Base-by-base conservation (phyloP, 2,888 invertebrate species). In the Drosophila infuscata region DNA sequence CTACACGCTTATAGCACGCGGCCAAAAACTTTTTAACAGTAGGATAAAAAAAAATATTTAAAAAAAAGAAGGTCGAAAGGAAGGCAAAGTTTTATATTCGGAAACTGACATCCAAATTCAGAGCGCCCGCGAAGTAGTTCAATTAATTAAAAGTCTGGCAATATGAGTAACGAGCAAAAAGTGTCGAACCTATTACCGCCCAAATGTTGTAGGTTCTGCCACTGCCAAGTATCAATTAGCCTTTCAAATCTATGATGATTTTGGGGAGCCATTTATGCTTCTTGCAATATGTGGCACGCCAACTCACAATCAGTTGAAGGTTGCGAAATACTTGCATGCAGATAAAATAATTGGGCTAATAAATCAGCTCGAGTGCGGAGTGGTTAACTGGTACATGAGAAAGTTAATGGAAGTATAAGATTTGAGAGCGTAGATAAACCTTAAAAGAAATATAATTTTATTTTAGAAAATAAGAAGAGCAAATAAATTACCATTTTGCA, bases 71-170 rank as follows among this genome's bases (percentile, higher is more conserved):
- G 61, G 51, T 12, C 29, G 57, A 85, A 76, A 66, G 66, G 70
- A 64, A 70, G 70, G 60, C 51, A 82, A 89, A 85, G 59, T 74
- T 89, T 76, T 71, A 20, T 43, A 66, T 58, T 60, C 56, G 49
- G 33, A 56, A 38, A 63, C 54, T 38, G 43, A 43, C 57, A 62
- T 48, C 38, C 64, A 75, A 74, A 68, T 67, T 54, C 60, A 49
- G 54, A 57, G 46, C 60, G 12, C 56, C 46, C 36, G 41, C 41
- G 61, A 72, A 85, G 88, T 85, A 73, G 90, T 89, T 80, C 82
- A 82, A 85, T 85, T 85, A 89, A 89, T 89, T 88, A 79, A 77
- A 89, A 70, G 76, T 64, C 89, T 75, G 76, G 76, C 70, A 73
- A 74, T 38, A 71, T 71, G 56, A 75, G 62, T 76, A 89, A 76